Evolutionary conservation across 2,888 invertebrate genomes (phyloP), one percentile per base, ranked within the genome.

Genomic region (Chaetogeoica ovagalla): DNA sequence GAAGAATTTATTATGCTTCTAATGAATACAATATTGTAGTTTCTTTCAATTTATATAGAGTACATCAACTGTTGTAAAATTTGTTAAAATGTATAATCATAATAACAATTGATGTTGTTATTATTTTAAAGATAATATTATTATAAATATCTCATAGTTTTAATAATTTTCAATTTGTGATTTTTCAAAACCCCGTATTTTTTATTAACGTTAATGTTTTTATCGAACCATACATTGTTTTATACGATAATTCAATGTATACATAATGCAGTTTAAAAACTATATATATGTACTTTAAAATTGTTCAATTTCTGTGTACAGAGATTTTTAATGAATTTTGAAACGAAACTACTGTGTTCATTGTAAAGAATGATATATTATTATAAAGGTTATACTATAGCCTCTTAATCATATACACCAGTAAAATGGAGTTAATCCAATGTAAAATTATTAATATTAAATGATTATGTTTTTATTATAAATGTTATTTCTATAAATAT

Each of bases 271-370:
- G 19, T 21, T 48, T 68, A 59, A 75, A 68, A 75, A 23, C 66
- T 13, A 48, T 48, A 70, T 63, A 57, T 71, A 43, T 30, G 30
- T 30, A 30, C 79, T 19, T 71, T 55, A 55, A 79, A 71, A 13
- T 62, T 79, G 62, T 79, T 71, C 63, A 57, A 79, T 63, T 63
- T 79, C 52, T 19, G 30, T 79, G 63, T 79, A 71, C 70, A 79
- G 70, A 79, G 39, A 79, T 79, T 71, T 48, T 79, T 79, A 63
- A 69, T 62, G 77, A 77, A 77, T 77, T 77, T 77, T 77, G 21
- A 79, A 79, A 71, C 43, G 79, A 79, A 79, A 79, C 79, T 79
- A 79, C 79, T 71, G 71, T 79, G 79, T 79, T 79, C 71, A 71
- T 71, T 57, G 43, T 71, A 79, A 57, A 55, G 11, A 79, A 79